phyloP scores from a whole-genome alignment of 2,888 invertebrate species.

The Pecten maximus region DNA sequence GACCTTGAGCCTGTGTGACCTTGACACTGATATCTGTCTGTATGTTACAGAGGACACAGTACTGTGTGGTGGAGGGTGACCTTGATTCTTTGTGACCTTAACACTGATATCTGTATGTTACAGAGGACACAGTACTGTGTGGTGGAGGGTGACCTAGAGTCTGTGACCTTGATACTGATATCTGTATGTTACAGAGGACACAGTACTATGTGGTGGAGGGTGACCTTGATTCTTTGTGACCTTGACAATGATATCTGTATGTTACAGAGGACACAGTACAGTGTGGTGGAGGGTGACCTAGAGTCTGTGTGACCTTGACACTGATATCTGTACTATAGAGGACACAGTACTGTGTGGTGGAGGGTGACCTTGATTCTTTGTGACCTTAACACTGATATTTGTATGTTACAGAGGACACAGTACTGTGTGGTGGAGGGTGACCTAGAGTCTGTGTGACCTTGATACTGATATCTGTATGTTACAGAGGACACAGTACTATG shows the following conservation, averaged over 20 bases:
- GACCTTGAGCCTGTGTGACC: background rate
- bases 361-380: background rate
- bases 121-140: background rate
- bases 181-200: too few species aligned
- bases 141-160: too few species aligned
- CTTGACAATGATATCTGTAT: too few species aligned
- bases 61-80: background rate
- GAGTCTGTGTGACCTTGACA: too few species aligned
- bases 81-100: too few species aligned
- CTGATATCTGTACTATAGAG: too few species aligned
- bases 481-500: conserved; percentile 3
- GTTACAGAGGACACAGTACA: too few species aligned
- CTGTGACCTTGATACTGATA: too few species aligned
- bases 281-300: too few species aligned
- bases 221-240: too few species aligned
- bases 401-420: background rate
- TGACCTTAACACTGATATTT: background rate
- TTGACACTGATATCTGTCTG: background rate
- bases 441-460: background rate
- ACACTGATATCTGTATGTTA: background rate
- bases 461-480: background rate
- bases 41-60: background rate
- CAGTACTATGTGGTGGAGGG: too few species aligned
- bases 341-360: background rate
- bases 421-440: background rate